Evolutionary conservation across 2,888 invertebrate genomes (phyloP).

Genomic region (Xanthorhoe designata): DNA sequence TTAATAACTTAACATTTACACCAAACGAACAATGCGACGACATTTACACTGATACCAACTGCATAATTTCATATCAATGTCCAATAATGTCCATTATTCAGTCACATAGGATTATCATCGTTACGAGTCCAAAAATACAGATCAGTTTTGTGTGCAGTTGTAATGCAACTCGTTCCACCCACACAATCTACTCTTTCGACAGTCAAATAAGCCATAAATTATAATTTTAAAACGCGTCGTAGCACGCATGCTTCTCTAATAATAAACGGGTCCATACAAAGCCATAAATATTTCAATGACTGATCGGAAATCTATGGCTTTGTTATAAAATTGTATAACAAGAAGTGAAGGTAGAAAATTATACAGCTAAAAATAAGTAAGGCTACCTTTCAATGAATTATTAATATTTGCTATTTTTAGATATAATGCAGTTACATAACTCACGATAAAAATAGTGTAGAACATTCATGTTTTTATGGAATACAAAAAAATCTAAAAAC

Average conservation of each 20-base stretch:
- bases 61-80: constrained; percentile 16
- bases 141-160: constrained; percentile 28
- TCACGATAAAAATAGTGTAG: background rate
- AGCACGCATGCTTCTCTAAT: constrained; percentile 53
- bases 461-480: background rate
- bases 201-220: constrained; percentile 80
- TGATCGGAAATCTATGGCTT: constrained; percentile 33
- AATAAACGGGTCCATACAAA: constrained; percentile 56
- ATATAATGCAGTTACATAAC: background rate
- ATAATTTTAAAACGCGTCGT: constrained; percentile 77
- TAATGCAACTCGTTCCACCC: constrained; percentile 65
- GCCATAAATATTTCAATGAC: constrained; percentile 54
- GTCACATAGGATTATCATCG: background rate
- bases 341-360: constrained; percentile 5
- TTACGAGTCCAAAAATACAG: constrained; percentile 11
- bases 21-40: constrained; percentile 25
- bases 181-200: constrained; percentile 79
- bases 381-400: background rate
- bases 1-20: constrained; percentile 18
- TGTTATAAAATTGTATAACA: constrained; percentile 22
- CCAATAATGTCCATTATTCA: constrained; percentile 16
- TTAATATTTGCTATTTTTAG: background rate
- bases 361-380: constrained; percentile 1
- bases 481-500: background rate
- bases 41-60: constrained; percentile 17